Evolutionary conservation across 2,113 vertebrate genomes (phyloP), one percentile per base, ranked within the genome.

Genomic region (Micronycteris hirsuta): DNA sequence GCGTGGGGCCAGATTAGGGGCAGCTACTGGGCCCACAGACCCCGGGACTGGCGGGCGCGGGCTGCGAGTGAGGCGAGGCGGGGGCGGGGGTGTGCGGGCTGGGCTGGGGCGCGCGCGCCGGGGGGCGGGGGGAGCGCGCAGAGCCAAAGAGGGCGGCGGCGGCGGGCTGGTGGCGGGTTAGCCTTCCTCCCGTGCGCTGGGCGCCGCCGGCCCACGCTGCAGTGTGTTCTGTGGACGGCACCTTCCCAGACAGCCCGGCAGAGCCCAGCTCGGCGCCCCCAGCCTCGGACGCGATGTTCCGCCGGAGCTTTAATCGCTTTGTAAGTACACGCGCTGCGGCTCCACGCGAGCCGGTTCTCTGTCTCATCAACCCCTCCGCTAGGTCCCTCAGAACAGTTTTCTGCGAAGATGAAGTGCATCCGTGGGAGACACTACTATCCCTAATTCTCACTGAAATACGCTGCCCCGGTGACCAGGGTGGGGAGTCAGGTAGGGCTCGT

Each of bases 231-330:
- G 96, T 97, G 97, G 93, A 97, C 97, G 65, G 96, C 80, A 68
- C 86, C 96, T 90, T 87, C 84, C 19, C 89, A 41, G 74, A 80
- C 89, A 38, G 96, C 74, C 63, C 88, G 0, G 41, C 17, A 28
- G 92, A 94, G 73, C 89, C 89, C 96, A 68, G 92, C 82, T 38
- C 43, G 33, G 41, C 89, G 88, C 43, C 92, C 33, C 70, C 97
- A 73, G 91, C 91, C 82, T 89, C 73, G 61, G 82, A 92, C 84
- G 84, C 85, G 91, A 98, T 98, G 98, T 96, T 98, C 87, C 98
- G 98, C 93, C 86, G 87, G 96, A 97, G 90, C 97, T 89, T 98
- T 22, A 91, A 96, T n/a, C 97, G 97, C 82, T 96, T 98, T 76
- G 97, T 98, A 97, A 98, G 98, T 98, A 95, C 47, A 33, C 61